Evolutionary conservation across 2,113 vertebrate genomes (phyloP), one percentile per base, ranked within the genome.

Genomic region (Sander lucioperca): DNA sequence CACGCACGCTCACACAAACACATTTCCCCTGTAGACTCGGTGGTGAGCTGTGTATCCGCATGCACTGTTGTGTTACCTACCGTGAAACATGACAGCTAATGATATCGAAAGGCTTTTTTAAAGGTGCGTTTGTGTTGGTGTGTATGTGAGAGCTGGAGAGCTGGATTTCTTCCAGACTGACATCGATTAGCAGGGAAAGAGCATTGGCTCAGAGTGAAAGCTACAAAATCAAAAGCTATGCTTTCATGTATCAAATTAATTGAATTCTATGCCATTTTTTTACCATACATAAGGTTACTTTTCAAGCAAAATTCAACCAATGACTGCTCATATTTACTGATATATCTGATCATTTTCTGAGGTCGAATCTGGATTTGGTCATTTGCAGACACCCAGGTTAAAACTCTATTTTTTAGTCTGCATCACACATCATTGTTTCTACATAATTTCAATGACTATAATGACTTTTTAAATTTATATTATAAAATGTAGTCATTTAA

Each of bases 31-130:
- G 74, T 43, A 91, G 89, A 93, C 90, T 89, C 70, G 5, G 88
- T 82, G 80, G 90, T 84, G 81, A 91, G 88, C 89, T 80, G 91
- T 90, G 87, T 90, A 93, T 92, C 80, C 72, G 81, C 36, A 72
- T 56, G 77, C 85, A 87, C 90, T 77, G 85, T 91, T 87, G 86
- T 91, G 92, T 90, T 94, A 88, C 90, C 91, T 79, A 85, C 86
- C 84, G 89, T 93, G 92, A 93, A 93, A 94, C 94, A 95, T 95
- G 93, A 93, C 95, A 94, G 93, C 91, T 95, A 95, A 95, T 94
- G 94, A 94, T 92, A 94, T 91, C 86, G 85, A 79, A 43, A 91
- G 85, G 83, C 85, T 91, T 88, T 43, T 90, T 87, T 92, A 89
- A 84, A 89, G 87, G 85, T 90, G 80, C 84, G 82, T 84, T 19